Evolutionary conservation across 2,113 vertebrate genomes (phyloP).

Genomic region (Taurulus bubalis): DNA sequence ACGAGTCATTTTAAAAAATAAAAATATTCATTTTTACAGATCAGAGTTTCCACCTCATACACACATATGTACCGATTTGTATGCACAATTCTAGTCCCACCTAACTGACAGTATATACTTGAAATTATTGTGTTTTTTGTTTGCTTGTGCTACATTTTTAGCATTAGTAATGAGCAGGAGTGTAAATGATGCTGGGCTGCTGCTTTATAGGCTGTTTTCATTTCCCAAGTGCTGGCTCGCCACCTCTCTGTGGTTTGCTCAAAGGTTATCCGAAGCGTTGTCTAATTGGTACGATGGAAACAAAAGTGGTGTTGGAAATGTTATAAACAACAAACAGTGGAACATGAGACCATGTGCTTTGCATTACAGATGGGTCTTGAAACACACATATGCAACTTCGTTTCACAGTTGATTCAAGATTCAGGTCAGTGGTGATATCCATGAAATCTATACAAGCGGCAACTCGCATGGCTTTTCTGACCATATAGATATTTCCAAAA

Average conservation of each 20-base stretch:
- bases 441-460: neutral
- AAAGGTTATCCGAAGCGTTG: constrained; percentile 27
- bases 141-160: neutral
- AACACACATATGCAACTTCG: neutral
- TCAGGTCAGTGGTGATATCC: neutral
- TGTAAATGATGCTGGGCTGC: constrained; percentile 21
- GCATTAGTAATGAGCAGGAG: constrained; percentile 18
- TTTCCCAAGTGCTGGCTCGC: constrained; percentile 17
- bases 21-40: no score
- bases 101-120: neutral
- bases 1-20: no score
- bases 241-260: constrained; percentile 16
- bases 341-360: constrained; percentile 32
- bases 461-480: neutral
- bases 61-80: neutral
- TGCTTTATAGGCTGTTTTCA: constrained; percentile 40
- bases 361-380: constrained; percentile 22
- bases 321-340: constrained; percentile 35
- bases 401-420: neutral
- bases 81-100: neutral
- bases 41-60: neutral
- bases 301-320: constrained; percentile 19
- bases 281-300: constrained; percentile 41
- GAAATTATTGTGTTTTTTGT: neutral
- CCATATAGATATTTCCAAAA: neutral